phyloP scores from a whole-genome alignment of 2,888 invertebrate species.

The Stenodera caucasica region DNA sequence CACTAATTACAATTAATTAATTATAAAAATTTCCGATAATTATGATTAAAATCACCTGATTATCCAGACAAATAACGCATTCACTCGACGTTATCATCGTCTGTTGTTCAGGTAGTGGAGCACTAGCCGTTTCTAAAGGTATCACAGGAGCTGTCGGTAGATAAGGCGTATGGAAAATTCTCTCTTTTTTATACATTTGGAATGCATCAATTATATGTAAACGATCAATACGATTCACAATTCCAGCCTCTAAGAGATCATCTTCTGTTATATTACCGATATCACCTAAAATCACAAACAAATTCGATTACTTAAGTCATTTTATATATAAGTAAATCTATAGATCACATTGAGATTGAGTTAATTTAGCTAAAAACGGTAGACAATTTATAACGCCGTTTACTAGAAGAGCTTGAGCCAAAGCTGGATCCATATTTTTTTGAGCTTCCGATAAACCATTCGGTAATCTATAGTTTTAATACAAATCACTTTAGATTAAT shows the following conservation, averaged over 20 bases:
- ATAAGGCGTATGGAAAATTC: conserved; percentile 37
- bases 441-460: conserved; percentile 65
- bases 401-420: conserved; percentile 70
- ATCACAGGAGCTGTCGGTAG: conserved; percentile 43
- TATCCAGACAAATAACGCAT: conserved; percentile 84
- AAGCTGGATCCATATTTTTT: conserved; percentile 65
- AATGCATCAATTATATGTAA: conserved; percentile 66
- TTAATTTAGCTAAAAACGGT: conserved; percentile 69
- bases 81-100: conserved; percentile 59
- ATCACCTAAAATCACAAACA: conserved; percentile 37
- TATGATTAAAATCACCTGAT: conserved; percentile 58
- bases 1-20: conserved; percentile 59
- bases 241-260: conserved; percentile 63
- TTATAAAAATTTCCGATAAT: conserved; percentile 6
- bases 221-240: conserved; percentile 62
- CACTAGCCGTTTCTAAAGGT: conserved; percentile 43
- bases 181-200: conserved; percentile 59
- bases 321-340: too few relatives aligned
- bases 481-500: too few relatives aligned
- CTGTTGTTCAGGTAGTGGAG: conserved; percentile 45
- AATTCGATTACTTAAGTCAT: too few relatives aligned
- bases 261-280: conserved; percentile 60
- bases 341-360: conserved; percentile 58
- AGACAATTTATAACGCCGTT: conserved; percentile 76
- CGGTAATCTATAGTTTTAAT: conserved; percentile 56